Percentiles rank a stretch among this genome's conserved stretches.
Conservation (phyloP, 2,888 invertebrate species). For the Gandaritis pyraliata region DNA sequence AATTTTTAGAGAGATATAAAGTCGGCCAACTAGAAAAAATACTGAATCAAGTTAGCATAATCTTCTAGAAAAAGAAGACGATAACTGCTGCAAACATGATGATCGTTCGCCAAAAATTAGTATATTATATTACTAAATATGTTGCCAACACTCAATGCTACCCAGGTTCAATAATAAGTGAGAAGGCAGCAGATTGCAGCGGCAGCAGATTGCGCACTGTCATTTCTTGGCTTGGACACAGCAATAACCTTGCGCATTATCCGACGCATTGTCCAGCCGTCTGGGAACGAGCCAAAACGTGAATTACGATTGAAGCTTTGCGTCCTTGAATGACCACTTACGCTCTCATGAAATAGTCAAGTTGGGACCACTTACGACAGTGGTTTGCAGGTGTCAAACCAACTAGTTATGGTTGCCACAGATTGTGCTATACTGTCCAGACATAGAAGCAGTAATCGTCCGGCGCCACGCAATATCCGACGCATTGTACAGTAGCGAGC, state of each 20-base stretch:
- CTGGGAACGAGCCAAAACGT: slow-evolving; percentile 40
- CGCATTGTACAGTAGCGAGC: slow-evolving; percentile 20
- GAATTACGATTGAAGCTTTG: slow-evolving; percentile 29
- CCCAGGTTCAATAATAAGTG: neutral
- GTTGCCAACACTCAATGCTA: neutral
- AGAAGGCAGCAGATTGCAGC: slow-evolving; percentile 19
- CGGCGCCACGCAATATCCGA: slow-evolving; percentile 12
- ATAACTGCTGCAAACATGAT: too few relatives aligned
- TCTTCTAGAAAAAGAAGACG: neutral
- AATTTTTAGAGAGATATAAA: too few relatives aligned
- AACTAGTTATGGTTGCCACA: slow-evolving; percentile 1
- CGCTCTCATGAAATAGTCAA: slow-evolving; percentile 13
- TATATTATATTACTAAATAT: too few relatives aligned
- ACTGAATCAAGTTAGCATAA: neutral
- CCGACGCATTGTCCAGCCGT: slow-evolving; percentile 36
- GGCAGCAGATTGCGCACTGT: slow-evolving; percentile 16
- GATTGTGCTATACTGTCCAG: slow-evolving; percentile 12
- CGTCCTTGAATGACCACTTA: slow-evolving; percentile 26
- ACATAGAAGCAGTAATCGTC: slow-evolving; percentile 18
- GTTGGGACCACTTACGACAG: neutral
- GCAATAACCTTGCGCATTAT: slow-evolving; percentile 32
- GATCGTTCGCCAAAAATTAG: too few relatives aligned
- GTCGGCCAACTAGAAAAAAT: neutral
- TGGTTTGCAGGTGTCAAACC: slow-evolving; percentile 6
- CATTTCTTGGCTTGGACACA: slow-evolving; percentile 29